phyloP scores from a whole-genome alignment of 2,113 vertebrate genomes.

The Gymnobelideus leadbeateri region DNA sequence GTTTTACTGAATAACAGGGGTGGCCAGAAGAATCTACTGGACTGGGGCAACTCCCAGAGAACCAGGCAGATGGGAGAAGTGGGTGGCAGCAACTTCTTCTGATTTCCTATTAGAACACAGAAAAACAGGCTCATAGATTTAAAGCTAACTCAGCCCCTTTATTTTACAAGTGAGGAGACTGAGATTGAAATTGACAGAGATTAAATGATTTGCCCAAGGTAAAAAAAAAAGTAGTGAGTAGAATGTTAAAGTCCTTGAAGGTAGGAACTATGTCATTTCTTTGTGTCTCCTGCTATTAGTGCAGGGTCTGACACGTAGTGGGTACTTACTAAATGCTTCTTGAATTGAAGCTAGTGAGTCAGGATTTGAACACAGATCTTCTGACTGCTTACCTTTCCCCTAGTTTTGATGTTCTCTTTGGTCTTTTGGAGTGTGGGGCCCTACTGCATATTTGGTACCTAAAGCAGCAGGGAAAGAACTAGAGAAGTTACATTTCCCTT shows the following conservation, averaged over 20 bases:
- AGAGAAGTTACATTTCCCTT: not conserved
- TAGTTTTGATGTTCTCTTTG: not conserved
- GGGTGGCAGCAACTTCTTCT: not conserved
- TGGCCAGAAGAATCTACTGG: not conserved
- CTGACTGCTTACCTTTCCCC: not conserved
- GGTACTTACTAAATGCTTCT: no score
- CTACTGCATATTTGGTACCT: not conserved
- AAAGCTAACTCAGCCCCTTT: not conserved
- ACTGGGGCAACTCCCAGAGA: not conserved
- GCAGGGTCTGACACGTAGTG: not conserved
- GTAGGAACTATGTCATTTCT: not conserved
- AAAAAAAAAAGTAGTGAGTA: not conserved
- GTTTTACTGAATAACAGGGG: not conserved
- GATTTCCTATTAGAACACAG: not conserved
- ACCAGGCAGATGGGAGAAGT: not conserved
- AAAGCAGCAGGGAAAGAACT: not conserved
- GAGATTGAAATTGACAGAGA: not conserved
- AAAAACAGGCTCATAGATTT: not conserved
- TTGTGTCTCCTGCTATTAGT: not conserved
- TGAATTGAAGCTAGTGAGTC: not conserved
- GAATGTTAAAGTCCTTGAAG: not conserved
- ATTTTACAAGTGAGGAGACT: not conserved
- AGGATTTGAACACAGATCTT: not conserved
- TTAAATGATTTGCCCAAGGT: not conserved
- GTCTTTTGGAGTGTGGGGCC: slow-evolving; percentile 1